A percentile compares a stretch with the other conserved stretches of the same genome.
These are phyloP conservation scores for rabbit (Oryctolagus cuniculus) DNA, from an alignment of 2,113 vertebrate genomes.

Conservation along the genomic window DNA sequence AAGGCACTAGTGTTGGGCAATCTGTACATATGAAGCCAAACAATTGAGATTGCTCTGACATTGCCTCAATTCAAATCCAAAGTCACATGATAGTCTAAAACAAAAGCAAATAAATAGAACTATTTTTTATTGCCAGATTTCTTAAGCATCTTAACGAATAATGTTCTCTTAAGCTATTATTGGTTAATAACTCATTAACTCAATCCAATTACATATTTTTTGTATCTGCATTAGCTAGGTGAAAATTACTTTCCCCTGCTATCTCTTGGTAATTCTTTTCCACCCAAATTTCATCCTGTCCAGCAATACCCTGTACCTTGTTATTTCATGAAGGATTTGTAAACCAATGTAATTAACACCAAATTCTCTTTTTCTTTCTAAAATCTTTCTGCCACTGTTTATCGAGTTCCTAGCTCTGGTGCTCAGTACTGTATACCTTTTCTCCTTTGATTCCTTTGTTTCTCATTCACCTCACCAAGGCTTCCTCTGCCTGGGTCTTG, in stretches of 20 bases:
- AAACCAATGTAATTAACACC: neutral
- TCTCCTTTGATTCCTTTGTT: too few species aligned
- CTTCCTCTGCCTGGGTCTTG: rapidly evolving
- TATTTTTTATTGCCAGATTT: neutral
- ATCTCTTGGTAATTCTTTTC: neutral
- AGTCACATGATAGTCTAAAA: neutral
- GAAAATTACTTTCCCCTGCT: neutral
- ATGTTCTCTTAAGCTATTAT: rapidly evolving
- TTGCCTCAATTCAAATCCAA: neutral
- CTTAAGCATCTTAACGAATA: neutral
- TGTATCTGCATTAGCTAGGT: neutral
- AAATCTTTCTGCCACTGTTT: neutral
- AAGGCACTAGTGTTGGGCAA: rapidly evolving
- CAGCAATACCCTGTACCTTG: neutral
- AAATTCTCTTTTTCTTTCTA: neutral
- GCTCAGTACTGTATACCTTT: neutral
- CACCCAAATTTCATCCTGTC: neutral
- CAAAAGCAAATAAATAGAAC: neutral
- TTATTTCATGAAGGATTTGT: neutral
- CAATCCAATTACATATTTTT: neutral
- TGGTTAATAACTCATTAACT: neutral
- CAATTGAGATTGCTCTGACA: neutral
- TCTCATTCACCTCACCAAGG: neutral
- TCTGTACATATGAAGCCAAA: too few species aligned
- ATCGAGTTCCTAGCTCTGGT: neutral